Base-by-base conservation (phyloP, 2,113 vertebrate species). In the Oplegnathus fasciatus region DNA sequence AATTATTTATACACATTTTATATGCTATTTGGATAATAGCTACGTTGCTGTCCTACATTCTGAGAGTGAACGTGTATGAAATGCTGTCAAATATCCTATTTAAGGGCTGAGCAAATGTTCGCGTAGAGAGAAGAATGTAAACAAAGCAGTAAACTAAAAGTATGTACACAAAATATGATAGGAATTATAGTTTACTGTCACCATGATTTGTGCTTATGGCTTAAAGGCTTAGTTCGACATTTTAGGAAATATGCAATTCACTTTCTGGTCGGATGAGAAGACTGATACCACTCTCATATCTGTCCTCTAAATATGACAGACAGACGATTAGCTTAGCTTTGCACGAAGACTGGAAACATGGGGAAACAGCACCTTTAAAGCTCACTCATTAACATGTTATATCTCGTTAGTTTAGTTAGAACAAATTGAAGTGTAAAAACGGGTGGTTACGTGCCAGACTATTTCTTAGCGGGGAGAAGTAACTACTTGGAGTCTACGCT, bases 1-100 rank as follows among this genome's bases (percentile, higher is more conserved):
- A 64, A 82, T 83, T 86, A 82, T 80, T 72, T 70, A 75, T 52
- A 71, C 14, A 66, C n/a, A 84, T 68, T 69, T 54, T 74, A 50
- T 80, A 34, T 60, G 66, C 50, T 72, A 58, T 70, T 78, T 82
- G 50, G 62, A 75, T 82, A 78, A 90, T 44, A 85, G 65, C 44
- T 70, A 65, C 6, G 30, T 84, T 54, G 30, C 72, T 80, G 70
- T 42, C 52, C 40, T 62, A 76, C 72, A 78, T 57, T 69, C 86
- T 54, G 8, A 64, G 28, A 69, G 32, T 68, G 54, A 77, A 81
- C n/a, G 50, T 72, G 76, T 58, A 44, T 74, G 50, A 34, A 67
- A 65, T 52, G 54, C 46, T 66, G 54, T 74, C 54, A 64, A 71
- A 71, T 24, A 71, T 28, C 52, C 28, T 37, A 37, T 77, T 82